Conservation (phyloP, 1,140 invertebrate genomes). For the Drosophila orena region DNA sequence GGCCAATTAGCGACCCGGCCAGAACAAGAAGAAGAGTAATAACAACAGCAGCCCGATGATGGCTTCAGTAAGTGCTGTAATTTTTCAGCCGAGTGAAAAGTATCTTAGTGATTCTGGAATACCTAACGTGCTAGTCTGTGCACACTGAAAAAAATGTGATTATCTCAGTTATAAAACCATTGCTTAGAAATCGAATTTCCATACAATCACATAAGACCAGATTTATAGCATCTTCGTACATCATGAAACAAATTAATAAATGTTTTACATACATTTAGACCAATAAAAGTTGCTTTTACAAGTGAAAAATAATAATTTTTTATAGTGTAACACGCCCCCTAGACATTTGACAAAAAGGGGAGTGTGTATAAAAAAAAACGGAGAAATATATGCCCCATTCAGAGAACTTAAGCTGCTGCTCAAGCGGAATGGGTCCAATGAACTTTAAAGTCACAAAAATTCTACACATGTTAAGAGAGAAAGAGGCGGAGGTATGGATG, state of each 20-base stretch:
- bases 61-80: constrained; percentile 30
- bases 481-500: neutral
- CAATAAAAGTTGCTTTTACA: too few species aligned
- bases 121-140: neutral
- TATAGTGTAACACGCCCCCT: constrained; percentile 37
- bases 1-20: constrained; percentile 53
- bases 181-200: too few species aligned
- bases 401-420: constrained; percentile 44
- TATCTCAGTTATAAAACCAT: too few species aligned
- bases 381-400: constrained; percentile 34
- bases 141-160: neutral
- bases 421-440: constrained; percentile 67
- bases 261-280: too few species aligned
- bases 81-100: constrained; percentile 36
- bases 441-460: constrained; percentile 63
- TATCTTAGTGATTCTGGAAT: constrained; percentile 35
- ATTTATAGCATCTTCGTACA: too few species aligned
- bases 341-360: constrained; percentile 55
- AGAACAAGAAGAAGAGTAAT: constrained; percentile 25
- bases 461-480: constrained; percentile 18
- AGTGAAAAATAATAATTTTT: neutral
- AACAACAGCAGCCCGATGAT: constrained; percentile 20
- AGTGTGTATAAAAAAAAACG: constrained; percentile 14
- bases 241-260: too few species aligned
- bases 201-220: too few species aligned